A percentile compares a stretch with the other conserved stretches of the same genome.
Evolutionary conservation across 2,113 vertebrate genomes (phyloP).

Genomic region (Eonycteris spelaea): DNA sequence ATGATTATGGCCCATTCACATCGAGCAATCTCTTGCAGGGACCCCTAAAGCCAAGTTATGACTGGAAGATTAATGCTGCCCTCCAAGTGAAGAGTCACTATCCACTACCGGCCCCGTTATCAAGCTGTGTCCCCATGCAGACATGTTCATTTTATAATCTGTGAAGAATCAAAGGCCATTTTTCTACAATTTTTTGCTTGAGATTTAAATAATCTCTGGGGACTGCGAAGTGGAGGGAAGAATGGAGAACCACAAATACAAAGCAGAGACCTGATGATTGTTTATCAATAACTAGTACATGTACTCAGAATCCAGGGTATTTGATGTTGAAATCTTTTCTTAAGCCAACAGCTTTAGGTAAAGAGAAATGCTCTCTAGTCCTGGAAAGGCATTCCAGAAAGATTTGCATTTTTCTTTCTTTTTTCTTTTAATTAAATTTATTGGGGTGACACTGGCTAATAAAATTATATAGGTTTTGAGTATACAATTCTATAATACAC

Average conservation of each 20-base stretch:
- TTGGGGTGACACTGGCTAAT: too few relatives aligned
- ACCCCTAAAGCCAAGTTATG: neutral
- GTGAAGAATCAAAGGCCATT: neutral
- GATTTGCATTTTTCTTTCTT: neutral
- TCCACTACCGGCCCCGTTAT: neutral
- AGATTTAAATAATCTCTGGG: neutral
- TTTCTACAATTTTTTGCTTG: neutral
- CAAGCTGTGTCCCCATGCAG: neutral
- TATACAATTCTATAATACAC: too few relatives aligned
- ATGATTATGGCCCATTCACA: neutral
- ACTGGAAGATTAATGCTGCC: neutral
- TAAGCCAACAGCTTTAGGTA: neutral
- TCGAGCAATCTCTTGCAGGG: accelerated
- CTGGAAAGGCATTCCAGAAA: neutral
- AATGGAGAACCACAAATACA: neutral
- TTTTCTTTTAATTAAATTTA: too few relatives aligned
- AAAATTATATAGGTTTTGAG: too few relatives aligned
- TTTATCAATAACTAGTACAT: neutral
- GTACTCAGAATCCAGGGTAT: neutral
- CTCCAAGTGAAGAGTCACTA: neutral
- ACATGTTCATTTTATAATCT: neutral
- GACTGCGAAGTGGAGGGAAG: neutral
- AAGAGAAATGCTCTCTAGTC: neutral
- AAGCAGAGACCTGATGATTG: neutral
- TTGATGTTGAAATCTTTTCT: conserved; percentile 12